Base-by-base conservation (phyloP, 2,888 invertebrate genomes). In the Brassicogethes aeneus region DNA sequence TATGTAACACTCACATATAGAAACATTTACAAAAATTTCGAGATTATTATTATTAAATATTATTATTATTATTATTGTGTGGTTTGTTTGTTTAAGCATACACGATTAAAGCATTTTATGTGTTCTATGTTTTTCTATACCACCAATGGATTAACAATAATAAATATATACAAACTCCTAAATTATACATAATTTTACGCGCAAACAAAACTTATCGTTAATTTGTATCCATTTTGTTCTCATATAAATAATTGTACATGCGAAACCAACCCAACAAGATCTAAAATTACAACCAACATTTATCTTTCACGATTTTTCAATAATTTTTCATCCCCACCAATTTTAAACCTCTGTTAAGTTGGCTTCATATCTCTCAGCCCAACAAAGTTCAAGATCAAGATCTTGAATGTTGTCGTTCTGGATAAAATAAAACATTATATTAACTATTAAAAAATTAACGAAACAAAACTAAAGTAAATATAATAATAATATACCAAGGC, bases 131-230 rank as follows among this genome's bases (percentile, higher is more conserved):
- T 32, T 12, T 32, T 32, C 32, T 32, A 16, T 42, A 32, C 33
- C 17, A 17, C 30, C 35, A 32, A 32, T 32, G 3, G 8, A 32
- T 12, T 54, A 61, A 61, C 59, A 63, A 62, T 62, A 65, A 65
- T 61, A 62, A 63, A 62, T 65, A 65, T 66, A 60, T 66, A 66
- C 64, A 65, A 60, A 63, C 60, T 61, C 56, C 57, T 64, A 60
- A 62, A 61, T 62, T 65, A 65, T 65, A 65, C 63, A 61, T 64
- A 10, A 23, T 7, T n/a, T 46, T 57, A 58, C 59, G 56, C 58
- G 54, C 57, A 55, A 57, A 32, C 52, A 61, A 62, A 55, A 52
- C 57, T 55, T 59, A 59, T 52, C 54, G 46, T 52, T 59, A 56
- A 54, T 60, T 57, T 61, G 60, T 60, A 59, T 58, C n/a, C n/a